These are phyloP conservation scores for Rugalucina vietnamica DNA, from an alignment of 2,888 invertebrate species.

Conservation along the genomic window DNA sequence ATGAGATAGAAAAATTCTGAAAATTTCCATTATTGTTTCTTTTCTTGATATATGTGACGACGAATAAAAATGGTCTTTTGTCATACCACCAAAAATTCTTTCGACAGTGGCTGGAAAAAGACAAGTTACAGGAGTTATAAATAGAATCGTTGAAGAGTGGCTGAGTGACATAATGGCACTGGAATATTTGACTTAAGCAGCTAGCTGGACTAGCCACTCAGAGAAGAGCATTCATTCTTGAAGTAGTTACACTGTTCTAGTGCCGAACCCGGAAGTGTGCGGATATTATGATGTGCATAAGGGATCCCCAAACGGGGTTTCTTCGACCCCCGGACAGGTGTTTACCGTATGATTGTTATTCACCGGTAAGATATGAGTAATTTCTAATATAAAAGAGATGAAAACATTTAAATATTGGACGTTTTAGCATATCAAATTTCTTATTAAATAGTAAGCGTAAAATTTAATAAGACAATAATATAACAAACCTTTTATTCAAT, in stretches of 20 bases:
- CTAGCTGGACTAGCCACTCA: not conserved
- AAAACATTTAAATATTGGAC: too few relatives aligned
- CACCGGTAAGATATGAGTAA: constrained; percentile 58
- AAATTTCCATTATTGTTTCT: not conserved
- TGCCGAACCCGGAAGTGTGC: not conserved
- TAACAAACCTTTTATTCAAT: too few relatives aligned
- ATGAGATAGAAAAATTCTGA: not conserved
- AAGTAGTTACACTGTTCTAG: not conserved
- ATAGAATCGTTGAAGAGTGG: not conserved
- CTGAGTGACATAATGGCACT: not conserved
- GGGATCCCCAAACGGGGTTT: constrained; percentile 70
- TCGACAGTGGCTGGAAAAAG: not conserved
- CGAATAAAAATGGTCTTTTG: not conserved
- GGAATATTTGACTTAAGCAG: not conserved
- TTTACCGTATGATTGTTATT: constrained; percentile 66
- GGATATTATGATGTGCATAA: constrained; percentile 71
- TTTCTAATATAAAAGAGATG: too few relatives aligned
- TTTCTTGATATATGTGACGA: not conserved
- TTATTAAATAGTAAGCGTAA: too few relatives aligned
- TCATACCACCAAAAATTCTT: not conserved
- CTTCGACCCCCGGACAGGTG: constrained; percentile 69
- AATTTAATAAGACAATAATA: too few relatives aligned
- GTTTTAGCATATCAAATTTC: too few relatives aligned
- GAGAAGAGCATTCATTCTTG: not conserved
- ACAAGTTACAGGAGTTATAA: not conserved